Conservation (phyloP, 2,113 vertebrate species). For the Alaudala cheleensis region DNA sequence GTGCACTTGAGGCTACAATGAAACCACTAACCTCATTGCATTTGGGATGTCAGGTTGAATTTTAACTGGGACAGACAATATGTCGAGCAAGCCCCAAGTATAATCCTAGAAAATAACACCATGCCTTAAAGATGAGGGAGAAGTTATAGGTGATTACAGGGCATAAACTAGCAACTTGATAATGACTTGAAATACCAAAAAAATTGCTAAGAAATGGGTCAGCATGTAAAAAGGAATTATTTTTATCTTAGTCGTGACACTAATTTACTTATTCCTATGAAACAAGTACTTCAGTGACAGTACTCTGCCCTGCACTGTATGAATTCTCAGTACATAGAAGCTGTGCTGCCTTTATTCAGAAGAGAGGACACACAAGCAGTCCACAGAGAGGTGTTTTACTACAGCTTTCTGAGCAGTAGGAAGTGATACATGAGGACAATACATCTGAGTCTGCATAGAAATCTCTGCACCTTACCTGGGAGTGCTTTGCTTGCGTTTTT, state of each 20-base stretch:
- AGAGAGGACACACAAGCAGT: neutral
- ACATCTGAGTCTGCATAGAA: neutral
- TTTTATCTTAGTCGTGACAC: neutral
- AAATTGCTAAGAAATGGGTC: neutral
- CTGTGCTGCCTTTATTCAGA: neutral
- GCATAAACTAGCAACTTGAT: neutral
- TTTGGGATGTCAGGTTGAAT: conserved; percentile 40
- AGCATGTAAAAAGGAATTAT: neutral
- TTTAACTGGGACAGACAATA: neutral
- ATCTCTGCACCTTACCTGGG: neutral
- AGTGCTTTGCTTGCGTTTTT: neutral
- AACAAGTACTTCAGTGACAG: neutral
- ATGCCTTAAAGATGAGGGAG: neutral
- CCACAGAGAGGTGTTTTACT: neutral
- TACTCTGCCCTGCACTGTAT: neutral
- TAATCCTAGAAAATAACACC: neutral
- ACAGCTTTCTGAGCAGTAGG: neutral
- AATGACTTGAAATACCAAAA: neutral
- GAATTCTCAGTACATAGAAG: neutral
- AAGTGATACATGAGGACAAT: neutral
- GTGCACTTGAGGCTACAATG: conserved; percentile 44
- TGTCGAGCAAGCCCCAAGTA: neutral
- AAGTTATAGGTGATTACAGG: neutral
- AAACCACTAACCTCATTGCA: conserved; percentile 45
- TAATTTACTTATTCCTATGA: neutral